Base-by-base conservation (phyloP, 2,797 vertebrate genomes). In the Typhlichthys subterraneus region DNA sequence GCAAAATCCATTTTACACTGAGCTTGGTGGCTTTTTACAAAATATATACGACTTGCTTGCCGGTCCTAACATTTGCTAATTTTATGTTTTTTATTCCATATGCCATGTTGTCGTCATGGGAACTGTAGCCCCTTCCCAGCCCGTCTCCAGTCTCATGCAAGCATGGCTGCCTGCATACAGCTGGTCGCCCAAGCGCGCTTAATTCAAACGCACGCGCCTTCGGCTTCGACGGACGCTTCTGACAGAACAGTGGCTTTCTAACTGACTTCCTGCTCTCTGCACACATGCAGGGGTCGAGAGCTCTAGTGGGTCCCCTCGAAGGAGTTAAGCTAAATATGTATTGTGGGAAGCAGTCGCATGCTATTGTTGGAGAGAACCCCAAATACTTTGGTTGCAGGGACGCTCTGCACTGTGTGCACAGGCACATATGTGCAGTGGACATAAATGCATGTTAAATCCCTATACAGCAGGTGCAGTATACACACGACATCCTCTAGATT, bases 131-230 rank as follows among this genome's bases (percentile, higher is more conserved):
- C n/a, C 47, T 13, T n/a, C 47, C n/a, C 12, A 38, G 33, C 47
- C 15, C 2, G 17, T 51, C 68, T 66, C 63, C 76, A 71, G 79
- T 85, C 86, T 85, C 79, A 81, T 82, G 83, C 63, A 12, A 48
- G 46, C n/a, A 12, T 48, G 11, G n/a, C 11, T 12, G 61, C 68
- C 81, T 70, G 79, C 68, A 69, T 77, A 82, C 65, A 70, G 67
- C 67, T 79, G 75, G 73, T 65, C 77, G 74, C 70, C 69, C 81
- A 75, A 68, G 65, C 65, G 55, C 58, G 70, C 77, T 60, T 23
- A 76, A 83, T 79, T 69, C 56, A 66, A 77, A 81, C 77, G 53
- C 77, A 67, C 63, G 75, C 64, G 76, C 67, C 63, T 72, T 62
- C 59, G 65, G 68, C 50, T 62, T 53, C 69, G 76, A 82, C 71